Conservation (phyloP, 2,888 invertebrate genomes). For the Atethmia centrago region DNA sequence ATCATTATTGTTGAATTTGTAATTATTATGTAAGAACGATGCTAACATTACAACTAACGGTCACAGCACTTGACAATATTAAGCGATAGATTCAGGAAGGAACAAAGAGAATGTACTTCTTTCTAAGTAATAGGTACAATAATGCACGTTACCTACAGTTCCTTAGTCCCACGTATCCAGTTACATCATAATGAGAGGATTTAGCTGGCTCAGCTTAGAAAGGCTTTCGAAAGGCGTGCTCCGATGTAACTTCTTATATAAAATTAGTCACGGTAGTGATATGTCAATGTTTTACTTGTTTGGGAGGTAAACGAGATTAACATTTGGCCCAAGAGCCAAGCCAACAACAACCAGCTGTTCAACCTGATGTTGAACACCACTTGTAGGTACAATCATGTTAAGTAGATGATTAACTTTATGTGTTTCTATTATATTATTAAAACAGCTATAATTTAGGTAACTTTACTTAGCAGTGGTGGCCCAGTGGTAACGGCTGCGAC, state of each 20-base stretch:
- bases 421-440: too few relatives aligned
- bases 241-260: conserved; percentile 62
- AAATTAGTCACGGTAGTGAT: conserved; percentile 50
- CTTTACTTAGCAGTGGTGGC: too few relatives aligned
- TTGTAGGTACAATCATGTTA: too few relatives aligned
- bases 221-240: conserved; percentile 67
- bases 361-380: too few relatives aligned
- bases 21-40: too few relatives aligned
- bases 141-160: not conserved
- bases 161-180: conserved; percentile 58
- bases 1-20: too few relatives aligned
- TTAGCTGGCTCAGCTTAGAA: conserved; percentile 64
- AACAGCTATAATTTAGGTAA: too few relatives aligned
- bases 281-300: conserved; percentile 44
- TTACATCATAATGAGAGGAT: conserved; percentile 64
- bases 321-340: too few relatives aligned
- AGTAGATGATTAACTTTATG: too few relatives aligned
- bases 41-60: not conserved
- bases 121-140: conserved; percentile 14
- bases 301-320: not conserved
- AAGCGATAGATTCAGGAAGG: conserved; percentile 18
- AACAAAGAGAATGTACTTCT: conserved; percentile 31
- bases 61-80: not conserved
- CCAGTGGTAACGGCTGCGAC: too few relatives aligned
- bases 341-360: too few relatives aligned